phyloP scores from a whole-genome alignment of 1,140 invertebrate species.

The Eriosoma lanigerum region DNA sequence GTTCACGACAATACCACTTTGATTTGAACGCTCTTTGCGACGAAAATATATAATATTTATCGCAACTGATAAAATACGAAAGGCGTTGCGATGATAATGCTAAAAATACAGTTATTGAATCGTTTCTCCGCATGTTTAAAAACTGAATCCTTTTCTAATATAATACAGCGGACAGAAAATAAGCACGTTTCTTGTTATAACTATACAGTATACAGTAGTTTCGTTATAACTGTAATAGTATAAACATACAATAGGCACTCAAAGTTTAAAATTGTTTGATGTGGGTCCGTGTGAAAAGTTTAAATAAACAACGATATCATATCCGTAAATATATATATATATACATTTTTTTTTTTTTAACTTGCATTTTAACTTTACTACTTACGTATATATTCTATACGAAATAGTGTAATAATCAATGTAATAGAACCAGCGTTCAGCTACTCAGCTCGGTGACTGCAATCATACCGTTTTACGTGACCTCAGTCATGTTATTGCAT shows the following conservation, averaged over 20 bases:
- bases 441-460: no score
- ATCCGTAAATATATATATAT: neutral
- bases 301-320: neutral
- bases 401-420: no score
- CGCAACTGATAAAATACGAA: neutral
- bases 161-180: neutral
- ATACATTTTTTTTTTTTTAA: neutral
- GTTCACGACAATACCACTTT: neutral
- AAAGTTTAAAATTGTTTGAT: constrained; percentile 22
- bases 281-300: neutral
- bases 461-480: no score
- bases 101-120: constrained; percentile 1
- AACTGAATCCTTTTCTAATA: neutral
- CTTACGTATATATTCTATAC: no score
- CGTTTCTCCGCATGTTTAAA: neutral
- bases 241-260: neutral
- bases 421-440: no score
- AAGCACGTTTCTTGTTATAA: neutral
- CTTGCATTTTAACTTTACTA: no score
- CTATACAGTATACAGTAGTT: neutral
- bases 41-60: neutral
- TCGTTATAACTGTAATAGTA: no score
- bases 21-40: neutral
- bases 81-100: neutral
- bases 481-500: no score